phyloP scores from a whole-genome alignment of 2,113 vertebrate genomes.

The Axis porcinus region DNA sequence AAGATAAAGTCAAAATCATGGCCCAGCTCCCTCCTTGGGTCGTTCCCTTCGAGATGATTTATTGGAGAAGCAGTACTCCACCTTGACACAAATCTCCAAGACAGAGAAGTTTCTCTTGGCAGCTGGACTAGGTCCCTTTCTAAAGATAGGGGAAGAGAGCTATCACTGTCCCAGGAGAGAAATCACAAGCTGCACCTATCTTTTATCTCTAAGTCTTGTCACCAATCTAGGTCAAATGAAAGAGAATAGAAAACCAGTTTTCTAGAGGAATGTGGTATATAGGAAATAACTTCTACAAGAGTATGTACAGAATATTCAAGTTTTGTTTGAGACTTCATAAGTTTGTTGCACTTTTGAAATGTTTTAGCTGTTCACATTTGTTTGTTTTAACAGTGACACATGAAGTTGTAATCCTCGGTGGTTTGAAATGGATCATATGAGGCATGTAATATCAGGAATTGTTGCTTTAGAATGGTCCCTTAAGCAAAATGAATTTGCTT shows the following conservation, averaged over 20 bases:
- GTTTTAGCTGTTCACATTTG: neutral
- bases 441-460: neutral
- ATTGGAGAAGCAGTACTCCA: constrained; percentile 89
- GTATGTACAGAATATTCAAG: constrained; percentile 84
- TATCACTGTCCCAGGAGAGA: constrained; percentile 93
- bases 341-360: neutral
- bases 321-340: neutral
- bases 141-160: constrained; percentile 93
- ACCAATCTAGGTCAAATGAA: constrained; percentile 93
- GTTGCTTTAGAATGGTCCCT: neutral
- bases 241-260: constrained; percentile 85
- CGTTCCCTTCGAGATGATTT: constrained; percentile 90
- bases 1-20: constrained; percentile 92
- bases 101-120: constrained; percentile 96
- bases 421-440: neutral
- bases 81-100: constrained; percentile 96
- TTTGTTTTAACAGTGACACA: neutral
- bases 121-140: constrained; percentile 97
- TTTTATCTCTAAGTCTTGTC: constrained; percentile 94
- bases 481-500: neutral
- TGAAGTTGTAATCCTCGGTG: neutral
- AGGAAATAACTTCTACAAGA: neutral
- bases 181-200: constrained; percentile 93
- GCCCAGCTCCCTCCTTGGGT: constrained; percentile 92
- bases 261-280: constrained; percentile 61